Conservation (phyloP, 1,140 invertebrate species). For the Cydia fagiglandana region DNA sequence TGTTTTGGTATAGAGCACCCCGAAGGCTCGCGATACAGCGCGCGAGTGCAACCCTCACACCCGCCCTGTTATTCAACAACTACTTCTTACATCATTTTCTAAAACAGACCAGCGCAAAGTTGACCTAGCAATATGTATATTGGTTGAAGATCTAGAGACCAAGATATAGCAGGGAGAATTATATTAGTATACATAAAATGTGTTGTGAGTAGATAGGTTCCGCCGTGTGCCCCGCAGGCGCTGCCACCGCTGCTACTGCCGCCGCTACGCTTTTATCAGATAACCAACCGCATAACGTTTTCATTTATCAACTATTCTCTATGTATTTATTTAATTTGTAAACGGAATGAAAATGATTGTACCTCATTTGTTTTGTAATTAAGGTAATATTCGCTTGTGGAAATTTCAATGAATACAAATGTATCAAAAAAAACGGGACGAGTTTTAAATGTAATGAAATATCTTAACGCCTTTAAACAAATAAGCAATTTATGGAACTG, state of each 20-base stretch:
- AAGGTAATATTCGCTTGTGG: background rate
- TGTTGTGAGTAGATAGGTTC: background rate
- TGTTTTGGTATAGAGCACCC: background rate
- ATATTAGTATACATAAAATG: background rate
- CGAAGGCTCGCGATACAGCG: constrained; percentile 11
- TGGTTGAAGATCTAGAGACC: background rate
- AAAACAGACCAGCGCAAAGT: background rate
- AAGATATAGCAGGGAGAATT: background rate
- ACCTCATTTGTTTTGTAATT: background rate
- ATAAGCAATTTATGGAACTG: too few relatives aligned
- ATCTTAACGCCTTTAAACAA: too few relatives aligned
- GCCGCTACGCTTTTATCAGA: constrained; percentile 14
- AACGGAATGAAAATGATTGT: background rate
- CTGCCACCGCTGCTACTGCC: constrained; percentile 12
- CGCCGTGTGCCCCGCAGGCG: constrained; percentile 22
- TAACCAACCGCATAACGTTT: background rate
- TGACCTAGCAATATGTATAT: background rate
- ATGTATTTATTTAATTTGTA: constrained; percentile 5
- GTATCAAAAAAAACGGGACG: too few relatives aligned
- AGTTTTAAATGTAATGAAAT: too few relatives aligned
- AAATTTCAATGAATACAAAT: background rate
- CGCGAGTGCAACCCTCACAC: constrained; percentile 9
- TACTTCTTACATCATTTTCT: background rate
- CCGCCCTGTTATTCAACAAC: background rate
- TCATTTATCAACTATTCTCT: constrained; percentile 9